Evolutionary conservation across 2,888 invertebrate genomes (phyloP).

Genomic region (Eilema depressum): DNA sequence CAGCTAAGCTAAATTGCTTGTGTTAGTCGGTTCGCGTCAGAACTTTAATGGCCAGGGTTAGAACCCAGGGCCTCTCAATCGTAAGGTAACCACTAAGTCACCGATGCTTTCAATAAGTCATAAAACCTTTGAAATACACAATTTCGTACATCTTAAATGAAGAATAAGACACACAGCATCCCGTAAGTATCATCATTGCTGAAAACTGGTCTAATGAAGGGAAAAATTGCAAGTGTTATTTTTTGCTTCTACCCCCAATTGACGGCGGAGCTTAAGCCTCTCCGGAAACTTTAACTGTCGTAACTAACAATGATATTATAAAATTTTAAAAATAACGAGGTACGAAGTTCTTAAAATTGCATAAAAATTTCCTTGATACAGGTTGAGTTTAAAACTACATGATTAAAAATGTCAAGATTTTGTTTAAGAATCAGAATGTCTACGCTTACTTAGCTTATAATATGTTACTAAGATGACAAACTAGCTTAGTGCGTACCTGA

Average conservation of each 20-base stretch:
- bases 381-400: not conserved
- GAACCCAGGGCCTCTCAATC: no score
- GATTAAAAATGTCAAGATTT: not conserved
- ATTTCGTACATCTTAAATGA: no score
- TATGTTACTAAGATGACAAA: not conserved
- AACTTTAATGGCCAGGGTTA: no score
- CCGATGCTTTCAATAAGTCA: no score
- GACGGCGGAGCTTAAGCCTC: constrained; percentile 48
- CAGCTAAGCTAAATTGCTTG: no score
- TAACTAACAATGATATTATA: constrained; percentile 17
- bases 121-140: no score
- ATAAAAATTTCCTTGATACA: not conserved
- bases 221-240: constrained; percentile 49
- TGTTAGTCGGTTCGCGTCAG: no score
- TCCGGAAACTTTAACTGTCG: constrained; percentile 43
- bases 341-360: not conserved
- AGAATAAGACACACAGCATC: not conserved
- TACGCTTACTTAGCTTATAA: not conserved
- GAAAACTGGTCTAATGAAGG: constrained; percentile 8
- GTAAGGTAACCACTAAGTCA: no score
- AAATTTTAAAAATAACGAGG: not conserved
- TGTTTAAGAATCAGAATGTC: not conserved
- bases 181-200: not conserved
- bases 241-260: constrained; percentile 40
- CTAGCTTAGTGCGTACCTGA: not conserved